Conservation (phyloP, 1,140 invertebrate species). For the Nixonia krombeini region DNA sequence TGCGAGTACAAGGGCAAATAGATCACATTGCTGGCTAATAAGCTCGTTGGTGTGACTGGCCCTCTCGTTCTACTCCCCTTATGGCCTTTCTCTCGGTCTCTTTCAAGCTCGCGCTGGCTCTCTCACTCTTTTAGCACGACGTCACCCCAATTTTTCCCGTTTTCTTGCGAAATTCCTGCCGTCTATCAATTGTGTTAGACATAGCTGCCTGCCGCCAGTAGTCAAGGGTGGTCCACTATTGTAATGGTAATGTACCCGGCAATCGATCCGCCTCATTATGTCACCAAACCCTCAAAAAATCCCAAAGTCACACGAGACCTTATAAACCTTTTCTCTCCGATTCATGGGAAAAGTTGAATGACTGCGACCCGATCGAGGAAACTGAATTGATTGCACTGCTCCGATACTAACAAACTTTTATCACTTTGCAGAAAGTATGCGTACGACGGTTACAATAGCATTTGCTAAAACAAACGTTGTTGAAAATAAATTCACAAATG, state of each 20-base stretch:
- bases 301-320: conserved; percentile 53
- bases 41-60: conserved; percentile 42
- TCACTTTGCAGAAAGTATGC: too few species aligned
- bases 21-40: conserved; percentile 62
- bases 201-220: conserved; percentile 42
- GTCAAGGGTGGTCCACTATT: conserved; percentile 57
- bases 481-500: too few species aligned
- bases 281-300: conserved; percentile 53
- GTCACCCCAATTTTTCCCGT: conserved; percentile 55
- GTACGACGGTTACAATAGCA: too few species aligned
- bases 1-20: conserved; percentile 69
- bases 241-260: conserved; percentile 64
- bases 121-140: conserved; percentile 4
- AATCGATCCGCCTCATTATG: conserved; percentile 70
- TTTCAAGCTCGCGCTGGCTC: too few species aligned
- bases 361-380: too few species aligned
- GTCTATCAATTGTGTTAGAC: conserved; percentile 66
- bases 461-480: too few species aligned
- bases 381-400: too few species aligned
- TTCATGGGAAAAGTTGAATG: conserved; percentile 55
- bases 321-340: conserved; percentile 44
- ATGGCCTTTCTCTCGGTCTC: conserved; percentile 29
- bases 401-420: too few species aligned
- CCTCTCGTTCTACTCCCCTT: conserved; percentile 32
- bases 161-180: conserved; percentile 66